Percentiles rank a stretch among this genome's conserved stretches.
Evolutionary conservation across 1,140 invertebrate genomes (phyloP).

Genomic region (Riptortus pedestris): DNA sequence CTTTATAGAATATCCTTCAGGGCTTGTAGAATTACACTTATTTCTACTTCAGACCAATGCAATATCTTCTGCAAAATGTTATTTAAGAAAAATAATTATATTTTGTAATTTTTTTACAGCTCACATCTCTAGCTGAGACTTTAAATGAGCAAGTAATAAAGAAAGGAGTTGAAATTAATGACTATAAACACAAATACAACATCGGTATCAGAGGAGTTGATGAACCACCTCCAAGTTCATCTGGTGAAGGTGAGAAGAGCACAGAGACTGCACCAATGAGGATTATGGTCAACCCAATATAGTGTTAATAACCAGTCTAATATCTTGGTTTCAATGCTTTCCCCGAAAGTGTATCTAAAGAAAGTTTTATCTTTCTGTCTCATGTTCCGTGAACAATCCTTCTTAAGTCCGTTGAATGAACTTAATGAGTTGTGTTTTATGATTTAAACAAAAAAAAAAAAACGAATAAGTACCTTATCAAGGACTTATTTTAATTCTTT

Average conservation of each 20-base stretch:
- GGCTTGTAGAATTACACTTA: too few species aligned
- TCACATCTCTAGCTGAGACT: constrained; percentile 63
- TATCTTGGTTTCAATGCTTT: not conserved
- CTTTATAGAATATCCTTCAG: too few species aligned
- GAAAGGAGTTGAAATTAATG: constrained; percentile 85
- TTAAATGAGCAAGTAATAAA: constrained; percentile 69
- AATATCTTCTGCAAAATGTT: too few species aligned
- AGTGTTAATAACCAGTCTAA: constrained; percentile 3
- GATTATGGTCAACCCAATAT: constrained; percentile 25
- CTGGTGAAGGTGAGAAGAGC: constrained; percentile 12
- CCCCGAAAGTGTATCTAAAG: not conserved
- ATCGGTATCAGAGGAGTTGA: constrained; percentile 63
- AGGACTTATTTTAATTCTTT: not conserved
- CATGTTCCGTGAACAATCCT: too few species aligned
- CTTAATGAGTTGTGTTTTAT: too few species aligned
- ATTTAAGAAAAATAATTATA: too few species aligned
- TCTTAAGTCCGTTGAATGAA: too few species aligned
- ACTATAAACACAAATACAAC: constrained; percentile 84
- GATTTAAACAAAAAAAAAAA: too few species aligned
- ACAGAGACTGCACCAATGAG: constrained; percentile 7
- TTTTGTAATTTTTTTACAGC: constrained; percentile 40
- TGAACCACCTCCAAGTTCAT: constrained; percentile 32
- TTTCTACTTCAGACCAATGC: too few species aligned
- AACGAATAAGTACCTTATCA: too few species aligned
- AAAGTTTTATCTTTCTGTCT: not conserved